Conservation (phyloP, 2,113 vertebrate genomes). For the Bubo bubo region DNA sequence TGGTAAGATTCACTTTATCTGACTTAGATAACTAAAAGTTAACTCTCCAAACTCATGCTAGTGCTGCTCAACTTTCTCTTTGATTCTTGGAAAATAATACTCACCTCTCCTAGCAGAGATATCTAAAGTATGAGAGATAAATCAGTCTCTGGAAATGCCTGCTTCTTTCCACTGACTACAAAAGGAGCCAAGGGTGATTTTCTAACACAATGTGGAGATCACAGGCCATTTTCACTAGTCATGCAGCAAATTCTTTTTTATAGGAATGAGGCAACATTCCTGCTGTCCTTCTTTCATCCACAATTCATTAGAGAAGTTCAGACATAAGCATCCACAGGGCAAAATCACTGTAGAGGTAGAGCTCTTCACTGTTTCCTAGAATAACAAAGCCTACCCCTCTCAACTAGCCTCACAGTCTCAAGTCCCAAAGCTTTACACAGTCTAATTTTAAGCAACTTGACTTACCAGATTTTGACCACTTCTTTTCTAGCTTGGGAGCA, state of each 20-base stretch:
- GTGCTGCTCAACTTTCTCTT: conserved; percentile 19
- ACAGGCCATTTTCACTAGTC: neutral
- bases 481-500: neutral
- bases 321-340: neutral
- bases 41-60: neutral
- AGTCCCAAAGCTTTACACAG: neutral
- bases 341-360: neutral
- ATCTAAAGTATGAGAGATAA: neutral
- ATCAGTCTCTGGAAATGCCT: neutral
- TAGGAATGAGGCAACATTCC: neutral
- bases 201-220: neutral
- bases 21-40: neutral
- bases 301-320: neutral
- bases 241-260: neutral
- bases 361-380: neutral
- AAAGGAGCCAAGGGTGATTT: conserved; percentile 7
- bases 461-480: neutral
- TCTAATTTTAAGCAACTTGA: neutral
- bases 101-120: neutral
- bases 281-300: neutral
- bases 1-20: neutral
- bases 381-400: neutral
- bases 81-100: neutral
- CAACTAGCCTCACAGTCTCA: neutral
- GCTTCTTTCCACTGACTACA: neutral